Evolutionary conservation across 2,888 invertebrate species (phyloP), one percentile per base, ranked within the genome.

Genomic region (Caenorhabditis sp.): DNA sequence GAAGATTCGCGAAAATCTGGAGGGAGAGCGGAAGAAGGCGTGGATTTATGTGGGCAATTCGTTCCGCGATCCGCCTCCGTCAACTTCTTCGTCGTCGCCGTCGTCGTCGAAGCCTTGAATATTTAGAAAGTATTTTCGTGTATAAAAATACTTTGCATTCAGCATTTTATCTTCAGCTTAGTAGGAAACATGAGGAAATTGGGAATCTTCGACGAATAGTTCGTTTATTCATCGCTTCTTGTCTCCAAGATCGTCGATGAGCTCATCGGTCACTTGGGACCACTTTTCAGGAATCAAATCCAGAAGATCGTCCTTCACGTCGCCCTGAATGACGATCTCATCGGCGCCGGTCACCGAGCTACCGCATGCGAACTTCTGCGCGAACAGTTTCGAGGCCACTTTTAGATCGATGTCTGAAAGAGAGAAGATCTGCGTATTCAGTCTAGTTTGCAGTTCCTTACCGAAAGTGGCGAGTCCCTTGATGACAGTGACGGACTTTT

Each of bases 231-330:
- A 84, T 63, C 85, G 83, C 43, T 83, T 84, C 61, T 83, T 83
- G 48, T 85, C 85, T 45, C 85, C 85, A 17, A 85, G 77, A 37
- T 85, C 85, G 8, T 85, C 83, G 53, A 85, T 81, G 39, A 41
- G 45, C n/a, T 81, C 79, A 11, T 81, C 81, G 9, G 79, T 73
- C 1, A 85, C 83, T 59, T 80, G 79, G 13, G 95, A 94, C 97
- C 97, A 99, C 90, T 99, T 99, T 88, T 97, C 97, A 61, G 96
- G 95, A 89, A 99, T 95, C 81, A 98, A 93, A 91, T 99, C 98
- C 91, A 96, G 95, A 24, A 99, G 91, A 86, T 99, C 98, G 92
- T 98, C 97, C 90, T 98, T 97, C 0, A 98, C 96, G 91, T 98
- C 82, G 59, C 82, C 82, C 26, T 79, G 98, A 89, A 99, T 96